Percentiles rank a stretch among this genome's conserved stretches.
Evolutionary conservation across 2,113 vertebrate genomes (phyloP).

Genomic region (Vulpes lagopus): DNA sequence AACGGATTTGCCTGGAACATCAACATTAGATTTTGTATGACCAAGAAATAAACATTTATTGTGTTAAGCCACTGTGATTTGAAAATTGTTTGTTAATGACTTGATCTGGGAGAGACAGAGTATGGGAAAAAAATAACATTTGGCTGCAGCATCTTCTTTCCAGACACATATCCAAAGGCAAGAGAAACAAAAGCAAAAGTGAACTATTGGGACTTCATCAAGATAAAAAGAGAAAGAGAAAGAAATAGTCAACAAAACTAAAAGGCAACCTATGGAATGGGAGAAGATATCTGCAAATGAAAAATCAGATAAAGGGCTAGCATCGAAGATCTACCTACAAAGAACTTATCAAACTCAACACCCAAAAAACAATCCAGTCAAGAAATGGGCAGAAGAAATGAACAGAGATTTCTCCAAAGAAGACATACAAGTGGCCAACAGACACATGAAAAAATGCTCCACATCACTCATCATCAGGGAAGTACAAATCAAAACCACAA

Average conservation of each 20-base stretch:
- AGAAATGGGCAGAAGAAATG: background rate
- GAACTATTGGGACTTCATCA: background rate
- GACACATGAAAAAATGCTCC: background rate
- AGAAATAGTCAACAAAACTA: background rate
- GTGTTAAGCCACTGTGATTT: background rate
- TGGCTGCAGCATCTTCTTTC: background rate
- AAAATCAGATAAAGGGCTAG: background rate
- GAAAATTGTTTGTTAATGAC: conserved; percentile 34
- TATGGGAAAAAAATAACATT: background rate
- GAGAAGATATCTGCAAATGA: background rate
- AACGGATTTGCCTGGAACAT: background rate
- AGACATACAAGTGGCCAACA: background rate
- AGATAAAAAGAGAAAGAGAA: background rate
- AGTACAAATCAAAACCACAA: background rate
- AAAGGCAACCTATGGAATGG: background rate
- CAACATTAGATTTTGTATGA: background rate
- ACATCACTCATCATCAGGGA: background rate
- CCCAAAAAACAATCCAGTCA: background rate
- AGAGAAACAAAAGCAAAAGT: background rate
- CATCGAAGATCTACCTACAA: background rate
- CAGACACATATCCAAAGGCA: background rate
- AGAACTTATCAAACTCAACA: background rate
- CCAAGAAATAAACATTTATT: background rate
- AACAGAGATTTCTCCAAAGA: background rate
- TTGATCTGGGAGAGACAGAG: background rate